Evolutionary conservation across 2,113 vertebrate genomes (phyloP), one percentile per base, ranked within the genome.

Genomic region (Synodontis membranacea): DNA sequence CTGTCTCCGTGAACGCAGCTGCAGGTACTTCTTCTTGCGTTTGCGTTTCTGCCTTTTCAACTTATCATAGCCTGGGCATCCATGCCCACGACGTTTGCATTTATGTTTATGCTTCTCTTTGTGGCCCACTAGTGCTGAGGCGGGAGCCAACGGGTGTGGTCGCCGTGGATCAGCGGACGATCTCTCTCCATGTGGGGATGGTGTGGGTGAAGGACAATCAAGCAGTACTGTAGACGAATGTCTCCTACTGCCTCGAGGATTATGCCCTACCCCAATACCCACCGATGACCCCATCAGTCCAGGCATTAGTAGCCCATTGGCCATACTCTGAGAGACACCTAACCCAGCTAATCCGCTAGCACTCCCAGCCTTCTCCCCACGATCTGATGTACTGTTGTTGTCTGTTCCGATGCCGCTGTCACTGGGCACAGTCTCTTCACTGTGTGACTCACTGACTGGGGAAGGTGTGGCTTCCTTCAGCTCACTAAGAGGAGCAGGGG

Each of bases 81-180:
- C 96, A 42, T 98, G 98, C 78, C 92, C 93, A 74, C 97, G 96
- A 62, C 97, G 97, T 93, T 99, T 99, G 84, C 97, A 99, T 80
- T 99, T 99, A 95, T 99, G 97, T 83, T 98, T 98, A 87, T 99
- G 98, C 87, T 99, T 99, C 58, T 99, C 98, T 89, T 99, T 99
- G 58, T 98, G 96, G 79, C 95, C 94, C 85, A 93, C 81, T 88
- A 95, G 86, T 3, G 92, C 89, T 5, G 94, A 90, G 44, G 93
- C 83, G 0, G 94, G 90, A 48, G 93, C 92, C 46, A 93, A 92
- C 1, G 94, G 96, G 4, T 94, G 94, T 84, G 92, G 91, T 88
- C 94, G 92, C 46, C 94, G 96, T 94, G 39, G 95, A 95, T 94
- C 98, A 89, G 91, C 97, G 80, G 95, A 93, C 28, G 93, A 92